Percentiles rank a stretch among this genome's conserved stretches.
Conservation (phyloP, 1,140 invertebrate genomes). For the Subanguina moxae region DNA sequence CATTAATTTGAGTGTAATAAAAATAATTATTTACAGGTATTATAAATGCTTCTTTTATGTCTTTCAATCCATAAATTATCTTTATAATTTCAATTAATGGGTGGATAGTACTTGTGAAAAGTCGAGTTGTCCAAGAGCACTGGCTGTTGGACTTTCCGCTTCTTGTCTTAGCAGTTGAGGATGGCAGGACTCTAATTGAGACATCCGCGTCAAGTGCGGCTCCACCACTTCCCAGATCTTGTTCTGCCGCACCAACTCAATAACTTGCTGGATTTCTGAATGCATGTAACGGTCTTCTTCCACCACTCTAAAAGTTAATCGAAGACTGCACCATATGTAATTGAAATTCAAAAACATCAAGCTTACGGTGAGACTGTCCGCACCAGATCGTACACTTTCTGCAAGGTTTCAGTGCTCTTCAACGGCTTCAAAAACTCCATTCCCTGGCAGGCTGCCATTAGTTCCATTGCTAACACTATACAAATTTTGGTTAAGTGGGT, state of each 20-base stretch:
- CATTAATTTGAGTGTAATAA: background rate
- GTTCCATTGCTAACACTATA: conserved; percentile 70
- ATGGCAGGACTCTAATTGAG: conserved; percentile 40
- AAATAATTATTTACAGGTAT: no score
- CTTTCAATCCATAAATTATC: no score
- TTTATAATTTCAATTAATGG: no score
- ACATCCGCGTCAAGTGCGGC: conserved; percentile 46
- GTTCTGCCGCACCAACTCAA: conserved; percentile 51
- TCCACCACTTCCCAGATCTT: conserved; percentile 51
- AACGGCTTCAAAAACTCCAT: conserved; percentile 72
- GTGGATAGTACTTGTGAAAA: conserved; percentile 20
- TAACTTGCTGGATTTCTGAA: conserved; percentile 54
- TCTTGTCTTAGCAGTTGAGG: conserved; percentile 50
- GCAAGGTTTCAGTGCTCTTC: conserved; percentile 69
- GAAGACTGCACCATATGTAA: background rate
- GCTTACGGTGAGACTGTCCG: conserved; percentile 59
- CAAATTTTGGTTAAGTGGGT: conserved; percentile 13
- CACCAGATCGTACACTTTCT: conserved; percentile 70
- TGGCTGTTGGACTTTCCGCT: conserved; percentile 46
- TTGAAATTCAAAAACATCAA: conserved; percentile 8
- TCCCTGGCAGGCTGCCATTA: conserved; percentile 71
- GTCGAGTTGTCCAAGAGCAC: conserved; percentile 17
- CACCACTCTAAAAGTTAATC: conserved; percentile 39
- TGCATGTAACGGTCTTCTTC: conserved; percentile 58
- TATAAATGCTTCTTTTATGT: no score